phyloP scores from a whole-genome alignment of 2,888 invertebrate genomes.

The Bembecia ichneumoniformis region DNA sequence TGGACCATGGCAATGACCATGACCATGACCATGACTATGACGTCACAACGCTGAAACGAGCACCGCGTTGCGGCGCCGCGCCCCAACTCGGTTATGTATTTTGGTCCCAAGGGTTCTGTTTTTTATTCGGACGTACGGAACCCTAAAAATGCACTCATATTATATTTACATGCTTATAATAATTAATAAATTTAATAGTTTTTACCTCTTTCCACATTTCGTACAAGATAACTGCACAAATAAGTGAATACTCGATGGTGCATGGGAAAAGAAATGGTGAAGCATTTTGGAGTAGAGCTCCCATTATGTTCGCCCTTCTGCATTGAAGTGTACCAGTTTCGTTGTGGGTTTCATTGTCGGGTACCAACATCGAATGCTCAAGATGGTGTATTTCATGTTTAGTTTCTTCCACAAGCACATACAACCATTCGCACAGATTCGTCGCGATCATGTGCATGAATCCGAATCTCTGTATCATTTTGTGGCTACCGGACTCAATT shows the following conservation, averaged over 20 bases:
- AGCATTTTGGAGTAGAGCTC: conserved; percentile 77
- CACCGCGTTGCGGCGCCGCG: too few species aligned
- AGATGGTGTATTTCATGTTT: conserved; percentile 88
- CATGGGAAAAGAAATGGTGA: conserved; percentile 91
- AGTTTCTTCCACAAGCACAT: conserved; percentile 89
- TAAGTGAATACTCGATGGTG: conserved; percentile 90
- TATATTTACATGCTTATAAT: too few species aligned
- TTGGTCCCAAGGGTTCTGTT: too few species aligned
- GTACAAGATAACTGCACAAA: conserved; percentile 89
- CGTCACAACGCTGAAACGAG: too few species aligned
- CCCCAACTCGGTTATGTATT: too few species aligned
- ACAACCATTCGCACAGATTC: conserved; percentile 93
- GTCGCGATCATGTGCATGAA: conserved; percentile 96
- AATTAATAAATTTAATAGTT: not conserved
- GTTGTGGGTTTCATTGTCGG: conserved; percentile 18
- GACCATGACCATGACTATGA: too few species aligned
- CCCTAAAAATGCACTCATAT: not conserved
- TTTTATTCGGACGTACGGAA: too few species aligned
- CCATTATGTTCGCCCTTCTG: conserved; percentile 78
- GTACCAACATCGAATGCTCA: conserved; percentile 50
- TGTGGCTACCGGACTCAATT: conserved; percentile 74
- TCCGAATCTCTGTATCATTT: conserved; percentile 86
- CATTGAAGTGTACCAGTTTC: conserved; percentile 46
- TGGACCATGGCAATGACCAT: too few species aligned
- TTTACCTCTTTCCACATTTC: conserved; percentile 92